These are phyloP conservation scores for Chionoecetes opilio DNA, from an alignment of 1,140 invertebrate genomes.

Conservation along the genomic window DNA sequence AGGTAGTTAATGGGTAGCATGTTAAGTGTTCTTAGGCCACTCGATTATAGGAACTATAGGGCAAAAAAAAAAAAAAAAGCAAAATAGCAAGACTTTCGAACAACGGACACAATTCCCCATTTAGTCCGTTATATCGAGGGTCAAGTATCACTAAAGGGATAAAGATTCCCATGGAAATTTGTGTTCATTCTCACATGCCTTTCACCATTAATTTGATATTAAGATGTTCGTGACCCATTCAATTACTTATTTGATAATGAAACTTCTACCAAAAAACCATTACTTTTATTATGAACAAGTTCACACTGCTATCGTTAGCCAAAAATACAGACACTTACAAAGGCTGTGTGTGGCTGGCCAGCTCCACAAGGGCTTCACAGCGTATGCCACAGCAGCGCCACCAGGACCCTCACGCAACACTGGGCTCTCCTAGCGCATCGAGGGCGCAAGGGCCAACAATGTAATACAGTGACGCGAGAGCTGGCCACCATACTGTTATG, in stretches of 20 bases:
- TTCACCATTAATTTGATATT: not conserved
- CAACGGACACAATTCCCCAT: too few species aligned
- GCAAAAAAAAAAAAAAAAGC: too few species aligned
- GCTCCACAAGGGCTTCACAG: slow-evolving; percentile 76
- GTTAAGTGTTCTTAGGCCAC: too few species aligned
- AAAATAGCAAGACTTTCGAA: too few species aligned
- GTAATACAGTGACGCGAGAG: slow-evolving; percentile 57
- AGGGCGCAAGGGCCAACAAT: slow-evolving; percentile 54
- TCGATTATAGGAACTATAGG: too few species aligned
- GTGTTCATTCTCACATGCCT: not conserved
- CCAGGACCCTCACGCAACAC: slow-evolving; percentile 74
- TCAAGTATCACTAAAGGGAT: too few species aligned
- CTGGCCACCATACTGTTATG: slow-evolving; percentile 62
- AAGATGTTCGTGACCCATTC: not conserved
- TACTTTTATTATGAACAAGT: slow-evolving; percentile 80
- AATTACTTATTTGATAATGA: not conserved
- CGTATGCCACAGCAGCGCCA: slow-evolving; percentile 64
- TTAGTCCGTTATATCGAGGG: too few species aligned
- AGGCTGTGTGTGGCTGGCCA: slow-evolving; percentile 78
- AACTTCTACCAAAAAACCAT: slow-evolving; percentile 74
- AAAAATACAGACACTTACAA: slow-evolving; percentile 80
- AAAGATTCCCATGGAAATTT: not conserved
- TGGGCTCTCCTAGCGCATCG: slow-evolving; percentile 66
- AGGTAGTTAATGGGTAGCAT: too few species aligned
- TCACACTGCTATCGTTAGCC: slow-evolving; percentile 78